Percentiles rank a stretch among this genome's conserved stretches.
These are phyloP conservation scores for Saccopteryx bilineata DNA, from an alignment of 2,113 vertebrate genomes.

Conservation along the genomic window DNA sequence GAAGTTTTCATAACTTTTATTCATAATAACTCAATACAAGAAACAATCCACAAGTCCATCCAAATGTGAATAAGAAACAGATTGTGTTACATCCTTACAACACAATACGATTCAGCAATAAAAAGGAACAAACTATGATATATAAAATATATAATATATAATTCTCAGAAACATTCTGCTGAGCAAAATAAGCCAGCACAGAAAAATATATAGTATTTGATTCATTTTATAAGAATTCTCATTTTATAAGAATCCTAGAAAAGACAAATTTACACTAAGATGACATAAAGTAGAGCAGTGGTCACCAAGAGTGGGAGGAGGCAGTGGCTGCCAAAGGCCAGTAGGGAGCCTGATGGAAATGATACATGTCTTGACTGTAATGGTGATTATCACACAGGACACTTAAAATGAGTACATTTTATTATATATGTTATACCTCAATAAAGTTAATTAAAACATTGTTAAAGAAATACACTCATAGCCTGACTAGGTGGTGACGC, in stretches of 20 bases:
- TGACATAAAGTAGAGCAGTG: neutral
- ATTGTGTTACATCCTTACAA: neutral
- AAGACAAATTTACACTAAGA: neutral
- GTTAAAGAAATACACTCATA: neutral
- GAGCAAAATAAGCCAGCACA: neutral
- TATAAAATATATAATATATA: neutral
- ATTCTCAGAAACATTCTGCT: neutral
- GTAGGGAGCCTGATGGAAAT: neutral
- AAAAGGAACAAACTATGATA: neutral
- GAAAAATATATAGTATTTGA: neutral
- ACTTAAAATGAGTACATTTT: neutral
- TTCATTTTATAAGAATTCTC: neutral
- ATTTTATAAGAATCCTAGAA: neutral
- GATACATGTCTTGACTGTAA: no score
- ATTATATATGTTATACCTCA: neutral
- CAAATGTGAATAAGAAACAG: neutral
- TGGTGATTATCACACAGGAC: neutral
- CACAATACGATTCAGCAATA: neutral
- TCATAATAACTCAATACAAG: conserved; percentile 24
- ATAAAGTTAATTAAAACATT: conserved; percentile 12
- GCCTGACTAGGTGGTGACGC: neutral
- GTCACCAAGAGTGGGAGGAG: neutral
- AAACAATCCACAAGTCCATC: neutral
- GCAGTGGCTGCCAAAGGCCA: neutral
- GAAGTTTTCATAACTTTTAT: neutral